These are phyloP conservation scores for Heliothis subflexa DNA, from an alignment of 1,140 invertebrate species.

Conservation along the genomic window DNA sequence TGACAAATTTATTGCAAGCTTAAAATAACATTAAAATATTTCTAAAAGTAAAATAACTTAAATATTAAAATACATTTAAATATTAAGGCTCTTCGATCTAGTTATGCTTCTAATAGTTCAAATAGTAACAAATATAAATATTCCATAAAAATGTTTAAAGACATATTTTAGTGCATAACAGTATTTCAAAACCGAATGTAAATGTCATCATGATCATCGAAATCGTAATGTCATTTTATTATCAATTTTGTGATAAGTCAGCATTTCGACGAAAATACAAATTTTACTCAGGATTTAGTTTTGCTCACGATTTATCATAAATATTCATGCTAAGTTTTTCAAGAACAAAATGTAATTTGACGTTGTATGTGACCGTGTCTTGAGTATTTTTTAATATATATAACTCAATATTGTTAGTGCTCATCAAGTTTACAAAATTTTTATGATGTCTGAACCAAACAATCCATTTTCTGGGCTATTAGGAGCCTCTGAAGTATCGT, in stretches of 20 bases:
- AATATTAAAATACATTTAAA: not conserved
- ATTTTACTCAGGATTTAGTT: not conserved
- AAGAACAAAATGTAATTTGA: constrained; percentile 21
- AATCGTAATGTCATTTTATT: constrained; percentile 53
- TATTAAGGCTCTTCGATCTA: too few relatives aligned
- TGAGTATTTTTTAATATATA: constrained; percentile 32
- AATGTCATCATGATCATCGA: constrained; percentile 48
- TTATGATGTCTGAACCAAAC: constrained; percentile 76
- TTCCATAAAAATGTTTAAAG: too few relatives aligned
- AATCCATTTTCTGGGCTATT: constrained; percentile 81
- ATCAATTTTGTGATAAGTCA: constrained; percentile 64
- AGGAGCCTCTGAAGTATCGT: constrained; percentile 66
- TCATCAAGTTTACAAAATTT: constrained; percentile 43
- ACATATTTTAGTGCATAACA: not conserved
- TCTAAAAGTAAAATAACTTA: not conserved
- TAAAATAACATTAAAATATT: not conserved
- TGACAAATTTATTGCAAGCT: not conserved
- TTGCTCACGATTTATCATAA: not conserved
- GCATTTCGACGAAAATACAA: constrained; percentile 49
- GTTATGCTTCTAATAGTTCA: too few relatives aligned
- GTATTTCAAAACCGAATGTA: constrained; percentile 32
- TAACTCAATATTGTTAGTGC: not conserved
- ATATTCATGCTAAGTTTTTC: not conserved
- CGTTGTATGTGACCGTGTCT: constrained; percentile 35
- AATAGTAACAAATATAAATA: too few relatives aligned